phyloP scores from a whole-genome alignment of 1,140 invertebrate genomes.

The Achroia grisella region DNA sequence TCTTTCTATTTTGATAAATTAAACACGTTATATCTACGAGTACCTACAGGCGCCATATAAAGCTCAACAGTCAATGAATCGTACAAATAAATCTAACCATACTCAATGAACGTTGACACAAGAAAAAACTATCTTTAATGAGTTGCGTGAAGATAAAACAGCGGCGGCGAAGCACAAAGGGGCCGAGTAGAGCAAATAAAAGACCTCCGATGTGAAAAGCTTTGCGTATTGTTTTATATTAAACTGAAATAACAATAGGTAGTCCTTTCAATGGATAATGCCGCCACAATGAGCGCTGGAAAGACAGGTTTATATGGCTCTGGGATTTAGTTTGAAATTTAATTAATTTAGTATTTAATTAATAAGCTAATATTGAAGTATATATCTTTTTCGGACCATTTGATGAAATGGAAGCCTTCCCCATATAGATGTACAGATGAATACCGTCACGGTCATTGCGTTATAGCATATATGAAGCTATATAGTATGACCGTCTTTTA shows the following conservation, averaged over 20 bases:
- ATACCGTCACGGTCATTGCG: no score
- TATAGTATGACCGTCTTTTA: no score
- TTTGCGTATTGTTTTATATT: conserved; percentile 71
- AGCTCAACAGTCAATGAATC: conserved; percentile 3
- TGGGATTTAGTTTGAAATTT: background rate
- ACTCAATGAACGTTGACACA: conserved; percentile 48
- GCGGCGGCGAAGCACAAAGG: conserved; percentile 55
- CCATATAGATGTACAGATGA: no score
- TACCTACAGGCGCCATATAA: no score
- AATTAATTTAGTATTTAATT: background rate
- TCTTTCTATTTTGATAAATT: no score
- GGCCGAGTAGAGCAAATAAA: conserved; percentile 46
- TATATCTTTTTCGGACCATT: background rate
- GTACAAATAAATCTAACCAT: conserved; percentile 3
- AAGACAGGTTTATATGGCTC: conserved; percentile 35
- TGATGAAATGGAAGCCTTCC: no score
- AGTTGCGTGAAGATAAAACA: conserved; percentile 55
- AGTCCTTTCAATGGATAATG: conserved; percentile 64
- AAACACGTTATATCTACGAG: no score
- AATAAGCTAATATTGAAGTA: background rate
- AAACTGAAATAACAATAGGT: conserved; percentile 71
- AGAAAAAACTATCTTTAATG: conserved; percentile 52
- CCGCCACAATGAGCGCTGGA: conserved; percentile 60
- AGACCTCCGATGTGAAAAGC: conserved; percentile 55
- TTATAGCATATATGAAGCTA: no score